Percentiles rank a stretch among this genome's conserved stretches.
These are phyloP conservation scores for Mesocricetus auratus DNA, from an alignment of 2,113 vertebrate species.

Conservation along the genomic window DNA sequence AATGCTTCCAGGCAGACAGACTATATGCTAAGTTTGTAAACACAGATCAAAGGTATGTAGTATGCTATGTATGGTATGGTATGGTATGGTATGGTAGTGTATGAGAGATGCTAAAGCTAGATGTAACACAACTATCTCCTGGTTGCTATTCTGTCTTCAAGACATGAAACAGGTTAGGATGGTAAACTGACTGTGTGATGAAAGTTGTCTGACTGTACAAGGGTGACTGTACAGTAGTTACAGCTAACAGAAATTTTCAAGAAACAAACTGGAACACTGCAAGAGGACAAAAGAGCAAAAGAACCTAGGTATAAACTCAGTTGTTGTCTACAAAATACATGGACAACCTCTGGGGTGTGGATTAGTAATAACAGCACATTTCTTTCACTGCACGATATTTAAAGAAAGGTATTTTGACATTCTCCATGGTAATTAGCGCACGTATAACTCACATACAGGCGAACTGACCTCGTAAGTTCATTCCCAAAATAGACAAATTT, in stretches of 20 bases:
- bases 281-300: neutral
- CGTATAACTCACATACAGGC: neutral
- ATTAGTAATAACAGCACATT: constrained; percentile 2
- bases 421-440: neutral
- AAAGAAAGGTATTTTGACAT: constrained; percentile 12
- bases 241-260: neutral
- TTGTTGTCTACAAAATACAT: neutral
- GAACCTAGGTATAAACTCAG: neutral
- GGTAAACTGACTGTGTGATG: neutral
- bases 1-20: neutral
- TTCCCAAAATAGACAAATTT: constrained; percentile 30
- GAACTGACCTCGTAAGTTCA: neutral
- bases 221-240: neutral
- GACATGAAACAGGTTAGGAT: neutral
- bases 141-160: neutral
- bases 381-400: neutral
- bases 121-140: neutral
- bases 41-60: neutral
- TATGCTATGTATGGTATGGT: no score
- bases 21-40: neutral
- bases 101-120: neutral
- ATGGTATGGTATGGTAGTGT: neutral
- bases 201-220: constrained; percentile 5
- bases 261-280: neutral
- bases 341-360: neutral